These are phyloP conservation scores for Tichodroma muraria DNA, from an alignment of 2,113 vertebrate genomes.

Conservation along the genomic window DNA sequence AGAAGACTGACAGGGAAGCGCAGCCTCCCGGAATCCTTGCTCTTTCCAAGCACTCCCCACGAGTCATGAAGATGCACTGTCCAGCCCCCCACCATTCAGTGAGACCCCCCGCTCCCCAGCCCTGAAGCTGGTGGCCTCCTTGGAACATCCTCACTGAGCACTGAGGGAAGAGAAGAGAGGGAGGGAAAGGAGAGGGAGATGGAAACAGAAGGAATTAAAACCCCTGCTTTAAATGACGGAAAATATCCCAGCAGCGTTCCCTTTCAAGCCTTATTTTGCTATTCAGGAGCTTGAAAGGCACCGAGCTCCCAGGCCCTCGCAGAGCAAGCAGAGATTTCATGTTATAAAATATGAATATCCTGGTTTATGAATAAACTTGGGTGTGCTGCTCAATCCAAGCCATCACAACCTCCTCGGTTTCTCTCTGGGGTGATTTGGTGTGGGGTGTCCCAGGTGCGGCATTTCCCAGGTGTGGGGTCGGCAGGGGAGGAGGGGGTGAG, in stretches of 20 bases:
- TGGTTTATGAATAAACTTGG: not conserved
- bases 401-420: not conserved
- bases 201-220: not conserved
- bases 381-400: not conserved
- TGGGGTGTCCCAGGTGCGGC: not conserved
- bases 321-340: conserved; percentile 20
- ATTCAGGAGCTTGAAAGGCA: conserved; percentile 30
- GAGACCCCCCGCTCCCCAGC: not conserved
- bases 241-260: not conserved
- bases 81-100: not conserved
- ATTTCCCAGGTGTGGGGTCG: not conserved
- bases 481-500: not conserved
- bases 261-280: conserved; percentile 37
- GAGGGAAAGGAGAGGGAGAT: not conserved
- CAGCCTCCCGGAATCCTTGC: not conserved
- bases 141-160: not conserved
- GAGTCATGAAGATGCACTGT: not conserved
- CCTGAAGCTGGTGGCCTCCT: not conserved
- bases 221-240: not conserved
- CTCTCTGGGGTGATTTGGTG: not conserved
- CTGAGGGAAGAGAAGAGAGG: not conserved
- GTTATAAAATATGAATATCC: conserved; percentile 32
- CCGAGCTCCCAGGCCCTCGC: not conserved
- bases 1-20: not conserved
- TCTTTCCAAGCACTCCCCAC: not conserved